Base-by-base conservation (phyloP, 2,113 vertebrate genomes). In the Apaloderma vittatum region DNA sequence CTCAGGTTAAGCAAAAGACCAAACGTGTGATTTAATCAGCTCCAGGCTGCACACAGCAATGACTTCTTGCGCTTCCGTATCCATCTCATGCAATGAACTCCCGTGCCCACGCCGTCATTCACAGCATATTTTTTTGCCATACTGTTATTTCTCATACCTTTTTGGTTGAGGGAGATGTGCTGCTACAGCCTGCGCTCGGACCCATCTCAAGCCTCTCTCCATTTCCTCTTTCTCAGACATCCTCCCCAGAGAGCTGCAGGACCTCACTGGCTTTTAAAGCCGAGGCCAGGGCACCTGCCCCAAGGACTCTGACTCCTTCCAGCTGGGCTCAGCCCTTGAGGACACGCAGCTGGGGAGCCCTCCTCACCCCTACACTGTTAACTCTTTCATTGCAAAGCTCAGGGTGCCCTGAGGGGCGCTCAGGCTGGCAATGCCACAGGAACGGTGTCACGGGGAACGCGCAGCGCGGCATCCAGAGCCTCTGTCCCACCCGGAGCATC, bases 381-480 rank as follows among this genome's bases (percentile, higher is more conserved):
- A 17, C 62, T 3, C 58, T 2, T 37, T 8, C 61, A 54, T 40
- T 15, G 6, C 13, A 17, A 6, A 15, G 30, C 30, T 11, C 5
- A 10, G 22, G 14, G 37, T 22, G 37, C n/a, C 11, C 27, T 2
- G 7, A 2, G 26, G 58, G 49, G 15, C 55, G 67, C 67, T 40
- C 26, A 3, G 30, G 30, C 43, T 8, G 29, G 2, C 4, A 6
- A 6, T 2, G 13, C 36, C 63, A 0, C 1, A 17, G 27, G 14
- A 0, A 0, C 0, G 20, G 32, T n/a, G n/a, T n/a, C n/a, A 3
- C 0, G 8, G 80, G 3, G 15, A 15, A 11, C 0, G 2, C 2
- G 3, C 9, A 0, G 6, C 1, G 32, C 1, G 6, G 20, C 18
- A 11, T 4, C 13, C 23, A 6, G 48, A 76, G 51, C 19, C 68